These are phyloP conservation scores for Daphoenositta chrysoptera DNA, from an alignment of 2,113 vertebrate genomes.

Conservation along the genomic window DNA sequence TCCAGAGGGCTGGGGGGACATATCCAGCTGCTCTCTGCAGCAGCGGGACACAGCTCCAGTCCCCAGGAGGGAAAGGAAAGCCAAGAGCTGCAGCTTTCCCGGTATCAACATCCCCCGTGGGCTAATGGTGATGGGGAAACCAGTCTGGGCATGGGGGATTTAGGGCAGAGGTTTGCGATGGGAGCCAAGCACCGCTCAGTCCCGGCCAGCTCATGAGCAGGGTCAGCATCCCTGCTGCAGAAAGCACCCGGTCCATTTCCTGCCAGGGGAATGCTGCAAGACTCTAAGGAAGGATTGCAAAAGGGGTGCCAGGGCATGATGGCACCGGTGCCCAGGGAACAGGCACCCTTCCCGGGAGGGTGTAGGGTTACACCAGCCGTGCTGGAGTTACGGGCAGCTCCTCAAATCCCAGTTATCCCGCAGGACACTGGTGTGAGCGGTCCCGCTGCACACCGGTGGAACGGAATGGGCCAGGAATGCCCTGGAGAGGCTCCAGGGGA, in stretches of 20 bases:
- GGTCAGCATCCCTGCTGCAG: neutral
- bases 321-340: fast-evolving
- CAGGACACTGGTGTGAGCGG: fast-evolving
- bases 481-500: neutral
- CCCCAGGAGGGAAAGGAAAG: neutral
- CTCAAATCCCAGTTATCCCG: fast-evolving
- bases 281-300: neutral
- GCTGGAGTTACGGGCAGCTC: neutral
- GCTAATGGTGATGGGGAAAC: neutral
- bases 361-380: neutral
- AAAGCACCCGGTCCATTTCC: fast-evolving
- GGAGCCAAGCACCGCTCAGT: neutral
- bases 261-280: neutral
- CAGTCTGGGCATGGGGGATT: fast-evolving
- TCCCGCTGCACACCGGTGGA: fast-evolving
- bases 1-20: neutral
- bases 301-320: neutral
- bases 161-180: neutral
- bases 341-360: neutral
- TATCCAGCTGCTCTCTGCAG: neutral
- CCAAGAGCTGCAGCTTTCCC: neutral
- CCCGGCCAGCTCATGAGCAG: fast-evolving
- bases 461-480: fast-evolving
- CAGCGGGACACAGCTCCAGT: neutral
- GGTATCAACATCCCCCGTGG: fast-evolving